Evolutionary conservation across 2,113 vertebrate species (phyloP).

Genomic region (Rhipidura dahli): DNA sequence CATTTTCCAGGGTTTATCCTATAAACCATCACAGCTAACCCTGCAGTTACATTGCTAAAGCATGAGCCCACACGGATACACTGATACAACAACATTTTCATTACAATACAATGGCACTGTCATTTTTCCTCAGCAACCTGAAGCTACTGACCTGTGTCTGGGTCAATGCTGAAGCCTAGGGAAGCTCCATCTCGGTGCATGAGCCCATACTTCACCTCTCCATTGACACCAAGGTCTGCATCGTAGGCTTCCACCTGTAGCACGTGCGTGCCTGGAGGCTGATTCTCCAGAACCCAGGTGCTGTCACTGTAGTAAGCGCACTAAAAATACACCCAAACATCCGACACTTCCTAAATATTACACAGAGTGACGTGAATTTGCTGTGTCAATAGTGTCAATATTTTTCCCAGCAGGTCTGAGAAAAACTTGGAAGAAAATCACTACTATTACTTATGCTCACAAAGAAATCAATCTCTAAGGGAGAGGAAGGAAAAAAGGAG

Average conservation of each 20-base stretch:
- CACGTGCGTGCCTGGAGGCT: slow-evolving; percentile 79
- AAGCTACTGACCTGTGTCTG: slow-evolving; percentile 77
- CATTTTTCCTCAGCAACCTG: neutral
- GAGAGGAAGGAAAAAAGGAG: neutral
- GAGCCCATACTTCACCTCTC: slow-evolving; percentile 86
- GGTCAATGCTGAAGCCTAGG: slow-evolving; percentile 80
- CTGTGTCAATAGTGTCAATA: neutral
- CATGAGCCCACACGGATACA: neutral
- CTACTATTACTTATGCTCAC: neutral
- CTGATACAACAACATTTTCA: neutral
- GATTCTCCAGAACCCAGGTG: slow-evolving; percentile 85
- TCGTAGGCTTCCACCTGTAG: slow-evolving; percentile 81
- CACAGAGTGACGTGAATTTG: neutral
- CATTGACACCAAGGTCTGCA: slow-evolving; percentile 84
- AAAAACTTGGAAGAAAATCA: neutral
- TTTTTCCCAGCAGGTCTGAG: neutral
- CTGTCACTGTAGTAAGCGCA: slow-evolving; percentile 84
- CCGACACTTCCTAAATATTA: neutral
- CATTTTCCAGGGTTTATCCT: neutral
- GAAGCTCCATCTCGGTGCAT: slow-evolving; percentile 82
- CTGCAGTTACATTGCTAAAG: neutral
- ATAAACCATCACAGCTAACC: neutral
- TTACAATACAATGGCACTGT: neutral
- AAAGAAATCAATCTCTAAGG: neutral
- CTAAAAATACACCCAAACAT: slow-evolving; percentile 64